Conservation (phyloP, 2,113 vertebrate species). For the Dromaius novaehollandiae region DNA sequence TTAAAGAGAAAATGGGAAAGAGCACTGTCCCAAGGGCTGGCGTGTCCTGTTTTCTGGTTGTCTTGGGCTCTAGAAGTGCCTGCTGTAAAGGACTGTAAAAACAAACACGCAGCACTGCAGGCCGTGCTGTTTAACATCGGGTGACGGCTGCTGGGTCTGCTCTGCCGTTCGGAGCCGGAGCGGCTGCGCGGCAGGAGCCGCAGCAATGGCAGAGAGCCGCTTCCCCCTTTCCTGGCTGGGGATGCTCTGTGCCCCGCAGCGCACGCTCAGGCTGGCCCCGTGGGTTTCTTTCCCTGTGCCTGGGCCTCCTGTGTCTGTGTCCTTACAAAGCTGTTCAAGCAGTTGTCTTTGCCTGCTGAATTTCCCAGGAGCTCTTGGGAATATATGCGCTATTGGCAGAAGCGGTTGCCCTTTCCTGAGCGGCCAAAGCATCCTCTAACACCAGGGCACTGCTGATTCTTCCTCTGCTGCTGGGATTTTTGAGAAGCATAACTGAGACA, state of each 20-base stretch:
- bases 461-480: not conserved
- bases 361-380: not conserved
- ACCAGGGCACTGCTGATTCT: not conserved
- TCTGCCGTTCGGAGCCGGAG: not conserved
- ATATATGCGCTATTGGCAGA: not conserved
- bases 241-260: fast-evolving
- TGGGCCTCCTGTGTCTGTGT: not conserved
- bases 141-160: not conserved
- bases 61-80: not conserved
- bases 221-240: fast-evolving
- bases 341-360: not conserved
- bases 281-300: fast-evolving
- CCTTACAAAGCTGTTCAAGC: not conserved
- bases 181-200: not conserved
- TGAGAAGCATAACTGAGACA: not conserved
- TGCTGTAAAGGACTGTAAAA: not conserved
- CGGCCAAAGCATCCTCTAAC: not conserved
- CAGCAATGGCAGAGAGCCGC: not conserved
- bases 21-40: not conserved
- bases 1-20: not conserved
- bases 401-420: not conserved
- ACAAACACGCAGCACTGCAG: not conserved
- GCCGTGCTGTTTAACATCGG: not conserved
- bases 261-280: not conserved
- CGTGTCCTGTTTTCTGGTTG: not conserved